phyloP scores from a whole-genome alignment of 2,888 invertebrate genomes.

The Pterostichus niger region DNA sequence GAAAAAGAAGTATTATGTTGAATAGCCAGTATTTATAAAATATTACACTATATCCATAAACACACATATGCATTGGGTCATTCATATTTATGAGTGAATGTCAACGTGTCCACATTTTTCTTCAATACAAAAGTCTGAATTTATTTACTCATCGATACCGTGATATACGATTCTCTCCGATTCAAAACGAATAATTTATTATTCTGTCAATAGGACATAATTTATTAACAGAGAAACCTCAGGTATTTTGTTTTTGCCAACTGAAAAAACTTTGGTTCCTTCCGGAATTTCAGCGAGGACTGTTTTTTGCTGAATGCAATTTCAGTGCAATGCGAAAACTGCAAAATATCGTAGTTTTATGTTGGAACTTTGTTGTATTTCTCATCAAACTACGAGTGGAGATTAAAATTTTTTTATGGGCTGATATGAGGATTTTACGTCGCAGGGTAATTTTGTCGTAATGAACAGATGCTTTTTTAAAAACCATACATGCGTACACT shows the following conservation, averaged over 20 bases:
- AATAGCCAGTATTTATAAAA: no score
- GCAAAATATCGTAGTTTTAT: neutral
- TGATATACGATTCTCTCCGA: slow-evolving; percentile 1
- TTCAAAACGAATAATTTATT: slow-evolving; percentile 13
- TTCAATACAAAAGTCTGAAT: neutral
- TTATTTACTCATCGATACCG: neutral
- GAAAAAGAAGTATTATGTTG: no score
- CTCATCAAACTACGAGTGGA: neutral
- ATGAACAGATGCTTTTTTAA: no score
- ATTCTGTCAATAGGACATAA: slow-evolving; percentile 40
- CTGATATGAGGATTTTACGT: neutral
- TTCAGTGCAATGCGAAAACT: neutral
- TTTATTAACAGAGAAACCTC: slow-evolving; percentile 39
- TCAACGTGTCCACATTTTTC: neutral
- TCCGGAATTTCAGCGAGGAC: slow-evolving; percentile 11
- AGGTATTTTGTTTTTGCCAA: slow-evolving; percentile 33
- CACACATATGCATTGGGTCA: no score
- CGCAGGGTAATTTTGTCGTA: no score
- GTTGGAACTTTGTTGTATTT: neutral
- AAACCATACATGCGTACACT: no score
- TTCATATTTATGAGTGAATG: no score
- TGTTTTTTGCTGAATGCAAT: slow-evolving; percentile 2
- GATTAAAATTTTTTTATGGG: neutral
- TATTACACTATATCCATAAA: no score
- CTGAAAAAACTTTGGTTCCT: slow-evolving; percentile 23